Evolutionary conservation across 2,888 invertebrate species (phyloP).

Genomic region (Lepas anatifera): DNA sequence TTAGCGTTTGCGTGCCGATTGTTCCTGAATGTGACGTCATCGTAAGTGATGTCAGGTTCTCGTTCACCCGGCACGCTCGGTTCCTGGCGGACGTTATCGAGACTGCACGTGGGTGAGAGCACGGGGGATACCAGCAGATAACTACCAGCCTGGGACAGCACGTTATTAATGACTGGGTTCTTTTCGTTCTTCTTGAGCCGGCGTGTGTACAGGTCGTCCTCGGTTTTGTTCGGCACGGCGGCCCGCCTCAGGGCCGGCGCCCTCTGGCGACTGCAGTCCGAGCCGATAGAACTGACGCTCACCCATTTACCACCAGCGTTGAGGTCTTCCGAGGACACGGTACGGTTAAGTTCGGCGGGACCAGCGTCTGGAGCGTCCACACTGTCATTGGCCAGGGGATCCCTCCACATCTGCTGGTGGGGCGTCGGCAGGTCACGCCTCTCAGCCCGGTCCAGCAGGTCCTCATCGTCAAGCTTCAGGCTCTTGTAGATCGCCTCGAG

Average conservation of each 20-base stretch:
- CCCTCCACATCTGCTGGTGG: slow-evolving; percentile 28
- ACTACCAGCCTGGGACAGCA: slow-evolving; percentile 24
- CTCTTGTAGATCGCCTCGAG: slow-evolving; percentile 76
- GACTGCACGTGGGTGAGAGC: slow-evolving; percentile 32
- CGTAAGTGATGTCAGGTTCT: slow-evolving; percentile 68
- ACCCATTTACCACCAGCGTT: neutral
- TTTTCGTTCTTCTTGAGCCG: slow-evolving; percentile 46
- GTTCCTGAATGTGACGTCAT: slow-evolving; percentile 72
- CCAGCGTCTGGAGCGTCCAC: slow-evolving; percentile 35
- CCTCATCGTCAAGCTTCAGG: slow-evolving; percentile 62
- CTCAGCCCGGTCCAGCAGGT: slow-evolving; percentile 65
- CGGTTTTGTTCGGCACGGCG: slow-evolving; percentile 50
- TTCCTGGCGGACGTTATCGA: slow-evolving; percentile 14
- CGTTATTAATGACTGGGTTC: slow-evolving; percentile 24
- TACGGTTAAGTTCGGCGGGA: slow-evolving; percentile 27
- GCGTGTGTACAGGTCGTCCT: slow-evolving; percentile 70
- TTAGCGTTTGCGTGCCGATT: slow-evolving; percentile 59
- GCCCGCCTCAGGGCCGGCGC: slow-evolving; percentile 33
- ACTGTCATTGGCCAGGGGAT: slow-evolving; percentile 14
- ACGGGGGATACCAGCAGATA: slow-evolving; percentile 58
- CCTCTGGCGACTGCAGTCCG: slow-evolving; percentile 21
- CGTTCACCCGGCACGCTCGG: slow-evolving; percentile 19
- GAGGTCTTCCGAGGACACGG: slow-evolving; percentile 21
- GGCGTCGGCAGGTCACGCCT: slow-evolving; percentile 50
- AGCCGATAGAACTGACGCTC: slow-evolving; percentile 19